Evolutionary conservation across 2,113 vertebrate species (phyloP), one percentile per base, ranked within the genome.

Genomic region (Pipa parva): DNA sequence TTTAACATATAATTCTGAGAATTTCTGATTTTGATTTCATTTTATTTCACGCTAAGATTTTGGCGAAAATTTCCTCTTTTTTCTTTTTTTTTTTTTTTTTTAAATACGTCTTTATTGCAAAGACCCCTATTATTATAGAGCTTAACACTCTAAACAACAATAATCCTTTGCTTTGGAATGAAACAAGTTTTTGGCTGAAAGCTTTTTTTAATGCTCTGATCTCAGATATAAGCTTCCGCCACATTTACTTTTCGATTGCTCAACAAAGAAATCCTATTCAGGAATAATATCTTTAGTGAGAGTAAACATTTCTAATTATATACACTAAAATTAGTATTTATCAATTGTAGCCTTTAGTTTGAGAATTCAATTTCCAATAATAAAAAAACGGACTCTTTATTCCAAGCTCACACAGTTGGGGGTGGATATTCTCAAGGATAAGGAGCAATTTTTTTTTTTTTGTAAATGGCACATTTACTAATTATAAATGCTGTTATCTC

Each of bases 391-490:
- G n/a, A 79, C 64, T 87, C 77, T 75, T 70, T 74, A 83, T 86
- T 87, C 84, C 81, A 87, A 80, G 83, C 84, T 83, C 80, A 87
- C 85, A 88, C 87, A 88, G 85, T 89, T 90, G 86, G 89, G 85
- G 87, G 86, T 89, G 77, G 85, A 90, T 87, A 86, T 89, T 86
- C 86, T 90, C 86, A 89, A 88, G 87, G 85, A 88, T 88, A 78
- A 79, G 33, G 55, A 42, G 74, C 73, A 75, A 81, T 76, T 81
- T 81, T 87, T 85, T 88, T 87, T 84, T 87, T 89, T 90, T 90
- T 89, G 88, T 88, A 90, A 90, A 90, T 90, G 89, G 89, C 89
- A 90, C 89, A 89, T 90, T 90, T 90, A 87, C 83, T 89, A 92
- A 91, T 88, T 89, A 91, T 88, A 88, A 86, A 89, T 84, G 86